phyloP scores from a whole-genome alignment of 2,888 invertebrate species.

The Papilio demoleus region DNA sequence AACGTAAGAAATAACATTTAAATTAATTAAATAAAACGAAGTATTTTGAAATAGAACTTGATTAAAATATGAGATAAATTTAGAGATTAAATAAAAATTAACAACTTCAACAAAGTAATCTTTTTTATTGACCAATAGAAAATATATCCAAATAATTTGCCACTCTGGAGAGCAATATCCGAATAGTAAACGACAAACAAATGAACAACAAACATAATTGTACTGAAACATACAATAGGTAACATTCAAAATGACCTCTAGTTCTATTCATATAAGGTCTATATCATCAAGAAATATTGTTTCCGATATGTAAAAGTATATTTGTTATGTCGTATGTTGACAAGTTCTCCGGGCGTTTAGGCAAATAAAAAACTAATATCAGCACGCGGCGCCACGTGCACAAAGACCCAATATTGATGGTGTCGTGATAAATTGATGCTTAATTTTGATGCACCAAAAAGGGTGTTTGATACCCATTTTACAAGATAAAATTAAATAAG shows the following conservation, averaged over 20 bases:
- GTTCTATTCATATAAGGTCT: background rate
- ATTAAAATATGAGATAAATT: too few relatives aligned
- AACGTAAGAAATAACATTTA: too few relatives aligned
- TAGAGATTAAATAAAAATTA: background rate
- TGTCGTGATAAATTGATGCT: slow-evolving; percentile 75
- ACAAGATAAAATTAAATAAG: background rate
- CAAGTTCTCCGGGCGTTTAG: slow-evolving; percentile 73
- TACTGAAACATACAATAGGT: slow-evolving; percentile 28
- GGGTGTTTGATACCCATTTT: slow-evolving; percentile 19
- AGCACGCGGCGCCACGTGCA: slow-evolving; percentile 68
- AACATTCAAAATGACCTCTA: slow-evolving; percentile 3
- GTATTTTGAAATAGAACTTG: background rate
- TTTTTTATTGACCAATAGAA: slow-evolving; percentile 23
- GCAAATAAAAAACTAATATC: slow-evolving; percentile 82
- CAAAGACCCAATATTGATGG: slow-evolving; percentile 68
- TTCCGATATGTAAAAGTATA: slow-evolving; percentile 34
- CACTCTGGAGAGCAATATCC: slow-evolving; percentile 70
- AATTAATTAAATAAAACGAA: too few relatives aligned
- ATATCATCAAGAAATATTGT: slow-evolving; percentile 3
- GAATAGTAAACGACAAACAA: slow-evolving; percentile 68
- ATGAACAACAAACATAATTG: slow-evolving; percentile 49
- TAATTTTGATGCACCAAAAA: slow-evolving; percentile 60
- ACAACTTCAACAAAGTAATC: slow-evolving; percentile 27
- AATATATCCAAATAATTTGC: slow-evolving; percentile 60
- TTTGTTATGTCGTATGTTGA: slow-evolving; percentile 62